These are phyloP conservation scores for Plutella xylostella DNA, from an alignment of 2,888 invertebrate species.

Conservation along the genomic window DNA sequence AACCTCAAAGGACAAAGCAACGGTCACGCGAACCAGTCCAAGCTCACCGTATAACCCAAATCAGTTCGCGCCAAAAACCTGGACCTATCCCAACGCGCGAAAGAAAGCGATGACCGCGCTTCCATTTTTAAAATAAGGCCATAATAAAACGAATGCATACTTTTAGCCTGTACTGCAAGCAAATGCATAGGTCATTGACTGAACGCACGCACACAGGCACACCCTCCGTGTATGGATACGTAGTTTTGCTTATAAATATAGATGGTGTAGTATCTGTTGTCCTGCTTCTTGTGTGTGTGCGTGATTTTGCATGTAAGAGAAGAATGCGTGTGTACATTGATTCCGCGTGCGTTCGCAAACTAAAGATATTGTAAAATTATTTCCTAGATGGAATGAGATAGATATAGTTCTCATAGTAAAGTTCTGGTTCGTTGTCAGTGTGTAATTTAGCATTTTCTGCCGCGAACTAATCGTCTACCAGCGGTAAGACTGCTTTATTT, in stretches of 20 bases:
- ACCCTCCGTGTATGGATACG: conserved; percentile 25
- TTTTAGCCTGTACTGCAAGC: conserved; percentile 67
- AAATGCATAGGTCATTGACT: conserved; percentile 65
- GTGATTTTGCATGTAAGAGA: conserved; percentile 66
- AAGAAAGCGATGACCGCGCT: conserved; percentile 49
- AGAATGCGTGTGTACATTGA: conserved; percentile 54
- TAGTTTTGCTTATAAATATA: conserved; percentile 18
- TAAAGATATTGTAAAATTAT: conserved; percentile 65
- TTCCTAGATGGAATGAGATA: conserved; percentile 54
- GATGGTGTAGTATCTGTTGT: conserved; percentile 27
- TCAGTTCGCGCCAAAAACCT: conserved; percentile 29
- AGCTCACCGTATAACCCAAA: conserved; percentile 27
- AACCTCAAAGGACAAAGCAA: too few species aligned
- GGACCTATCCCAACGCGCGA: conserved; percentile 59
- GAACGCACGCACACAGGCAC: conserved; percentile 39
- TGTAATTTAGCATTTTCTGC: conserved; percentile 23
- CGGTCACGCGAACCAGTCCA: background rate
- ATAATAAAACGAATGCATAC: conserved; percentile 69
- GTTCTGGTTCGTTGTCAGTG: conserved; percentile 20
- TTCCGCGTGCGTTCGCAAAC: conserved; percentile 46
- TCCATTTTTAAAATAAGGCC: conserved; percentile 68
- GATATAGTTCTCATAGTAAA: too few species aligned
- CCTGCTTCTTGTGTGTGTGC: conserved; percentile 39
- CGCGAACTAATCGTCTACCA: conserved; percentile 35
- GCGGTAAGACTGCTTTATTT: conserved; percentile 50